Conservation (phyloP, 2,113 vertebrate species). For the Centropus unirufus region DNA sequence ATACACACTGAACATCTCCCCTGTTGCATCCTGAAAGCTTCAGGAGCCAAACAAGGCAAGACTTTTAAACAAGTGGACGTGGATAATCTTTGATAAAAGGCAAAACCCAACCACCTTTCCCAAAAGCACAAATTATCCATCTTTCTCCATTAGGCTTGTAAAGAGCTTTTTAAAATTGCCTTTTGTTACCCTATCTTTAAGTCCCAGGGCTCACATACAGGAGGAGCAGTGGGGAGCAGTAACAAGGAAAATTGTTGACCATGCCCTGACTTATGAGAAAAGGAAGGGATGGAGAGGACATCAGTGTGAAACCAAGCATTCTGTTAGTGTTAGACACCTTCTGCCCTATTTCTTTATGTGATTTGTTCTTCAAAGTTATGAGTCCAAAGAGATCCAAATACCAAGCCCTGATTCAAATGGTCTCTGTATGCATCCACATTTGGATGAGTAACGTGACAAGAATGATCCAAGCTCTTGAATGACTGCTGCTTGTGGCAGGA, state of each 20-base stretch:
- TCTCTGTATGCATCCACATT: neutral
- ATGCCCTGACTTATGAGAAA: neutral
- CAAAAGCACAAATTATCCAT: neutral
- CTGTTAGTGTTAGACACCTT: neutral
- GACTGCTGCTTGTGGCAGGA: neutral
- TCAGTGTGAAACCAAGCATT: neutral
- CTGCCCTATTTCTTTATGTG: neutral
- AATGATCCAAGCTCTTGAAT: neutral
- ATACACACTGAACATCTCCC: slow-evolving; percentile 35
- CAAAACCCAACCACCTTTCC: neutral
- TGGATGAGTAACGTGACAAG: neutral
- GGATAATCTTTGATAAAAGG: neutral
- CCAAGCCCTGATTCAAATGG: neutral
- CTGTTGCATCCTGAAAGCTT: neutral
- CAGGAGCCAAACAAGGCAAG: neutral
- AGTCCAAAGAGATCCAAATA: neutral
- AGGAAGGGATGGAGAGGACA: neutral
- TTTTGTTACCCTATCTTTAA: neutral
- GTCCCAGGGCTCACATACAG: neutral
- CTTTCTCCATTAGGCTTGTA: neutral
- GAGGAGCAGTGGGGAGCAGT: neutral
- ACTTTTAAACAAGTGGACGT: neutral
- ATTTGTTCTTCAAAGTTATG: neutral
- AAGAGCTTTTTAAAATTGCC: neutral
- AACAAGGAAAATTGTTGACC: rapidly evolving